phyloP scores from a whole-genome alignment of 2,113 vertebrate species.

The Condylura cristata region DNA sequence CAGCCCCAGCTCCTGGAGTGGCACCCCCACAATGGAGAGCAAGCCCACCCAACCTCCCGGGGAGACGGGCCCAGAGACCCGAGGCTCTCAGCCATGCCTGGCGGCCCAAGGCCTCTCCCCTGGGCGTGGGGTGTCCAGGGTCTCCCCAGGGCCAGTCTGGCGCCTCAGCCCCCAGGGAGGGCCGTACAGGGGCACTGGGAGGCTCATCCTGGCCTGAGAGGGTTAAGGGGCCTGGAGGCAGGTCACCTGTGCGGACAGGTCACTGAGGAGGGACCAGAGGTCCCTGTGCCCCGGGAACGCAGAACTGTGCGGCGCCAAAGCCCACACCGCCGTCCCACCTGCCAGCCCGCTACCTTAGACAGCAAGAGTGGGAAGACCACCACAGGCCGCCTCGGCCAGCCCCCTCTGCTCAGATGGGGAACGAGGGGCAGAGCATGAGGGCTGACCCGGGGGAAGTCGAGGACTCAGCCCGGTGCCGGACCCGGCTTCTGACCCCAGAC shows the following conservation, averaged over 20 bases:
- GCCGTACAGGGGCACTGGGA: not conserved
- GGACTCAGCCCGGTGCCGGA: not conserved
- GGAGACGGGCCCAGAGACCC: not conserved
- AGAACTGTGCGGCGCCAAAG: conserved; percentile 44
- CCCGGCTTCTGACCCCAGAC: not conserved
- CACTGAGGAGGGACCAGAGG: conserved; percentile 62
- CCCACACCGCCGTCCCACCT: not conserved
- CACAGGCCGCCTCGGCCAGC: not conserved
- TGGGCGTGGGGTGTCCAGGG: rapidly evolving
- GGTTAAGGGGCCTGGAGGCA: conserved; percentile 77
- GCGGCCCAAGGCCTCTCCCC: not conserved
- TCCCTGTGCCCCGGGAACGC: conserved; percentile 29
- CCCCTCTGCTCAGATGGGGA: not conserved
- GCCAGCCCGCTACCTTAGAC: not conserved
- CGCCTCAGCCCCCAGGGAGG: not conserved
- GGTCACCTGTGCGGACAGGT: conserved; percentile 70
- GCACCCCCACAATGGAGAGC: too few species aligned
- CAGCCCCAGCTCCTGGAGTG: not conserved
- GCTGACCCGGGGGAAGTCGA: rapidly evolving
- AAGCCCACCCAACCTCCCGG: not conserved
- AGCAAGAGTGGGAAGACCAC: rapidly evolving
- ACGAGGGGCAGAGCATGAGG: not conserved
- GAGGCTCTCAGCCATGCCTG: not conserved
- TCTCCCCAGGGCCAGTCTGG: not conserved
- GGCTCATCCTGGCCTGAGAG: not conserved